Evolutionary conservation across 2,113 vertebrate genomes (phyloP).

Genomic region (Pelmatolapia mariae): DNA sequence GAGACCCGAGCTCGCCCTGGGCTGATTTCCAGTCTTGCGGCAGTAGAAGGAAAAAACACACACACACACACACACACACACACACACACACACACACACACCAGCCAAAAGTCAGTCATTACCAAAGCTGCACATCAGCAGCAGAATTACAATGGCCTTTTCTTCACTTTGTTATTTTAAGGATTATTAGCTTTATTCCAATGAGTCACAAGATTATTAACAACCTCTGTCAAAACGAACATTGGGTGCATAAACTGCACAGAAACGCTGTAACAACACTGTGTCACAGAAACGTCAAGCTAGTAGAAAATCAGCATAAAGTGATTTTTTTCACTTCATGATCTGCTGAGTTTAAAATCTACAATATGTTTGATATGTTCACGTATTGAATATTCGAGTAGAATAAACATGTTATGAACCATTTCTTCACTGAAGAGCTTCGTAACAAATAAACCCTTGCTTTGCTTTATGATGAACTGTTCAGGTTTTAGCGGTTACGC

Average conservation of each 20-base stretch:
- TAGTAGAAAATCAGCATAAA: neutral
- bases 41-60: constrained; percentile 2
- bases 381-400: neutral
- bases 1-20: constrained; percentile 32
- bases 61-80: neutral
- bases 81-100: neutral
- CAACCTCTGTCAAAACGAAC: neutral
- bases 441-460: neutral
- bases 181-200: neutral
- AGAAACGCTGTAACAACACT: neutral
- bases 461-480: neutral
- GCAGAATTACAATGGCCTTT: constrained; percentile 14
- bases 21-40: constrained; percentile 17
- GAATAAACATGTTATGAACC: neutral
- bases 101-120: constrained; percentile 14
- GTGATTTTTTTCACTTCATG: neutral
- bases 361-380: neutral
- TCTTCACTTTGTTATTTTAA: neutral
- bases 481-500: constrained; percentile 39
- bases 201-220: neutral
- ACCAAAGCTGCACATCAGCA: constrained; percentile 6
- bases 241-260: neutral
- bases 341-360: neutral
- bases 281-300: neutral
- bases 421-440: neutral